These are phyloP conservation scores for Lasioglossum malachurum DNA, from an alignment of 2,888 invertebrate genomes.

Conservation along the genomic window DNA sequence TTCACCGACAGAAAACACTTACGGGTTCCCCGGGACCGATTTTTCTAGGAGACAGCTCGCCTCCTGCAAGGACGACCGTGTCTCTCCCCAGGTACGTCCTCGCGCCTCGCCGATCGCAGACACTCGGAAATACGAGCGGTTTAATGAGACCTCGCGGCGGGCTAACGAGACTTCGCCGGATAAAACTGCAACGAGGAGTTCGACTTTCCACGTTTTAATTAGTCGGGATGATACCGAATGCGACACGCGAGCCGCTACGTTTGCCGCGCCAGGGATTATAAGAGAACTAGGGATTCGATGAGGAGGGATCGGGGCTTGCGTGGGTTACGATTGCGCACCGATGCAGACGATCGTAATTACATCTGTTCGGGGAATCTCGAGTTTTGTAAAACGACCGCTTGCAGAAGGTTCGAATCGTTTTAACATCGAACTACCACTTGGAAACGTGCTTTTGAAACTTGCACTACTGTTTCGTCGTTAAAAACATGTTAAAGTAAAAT, in stretches of 20 bases:
- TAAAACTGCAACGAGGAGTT: neutral
- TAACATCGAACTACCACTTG: neutral
- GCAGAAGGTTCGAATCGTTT: neutral
- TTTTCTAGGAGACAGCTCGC: neutral
- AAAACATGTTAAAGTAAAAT: too few relatives aligned
- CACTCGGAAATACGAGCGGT: neutral
- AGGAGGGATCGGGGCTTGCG: neutral
- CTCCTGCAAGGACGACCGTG: neutral
- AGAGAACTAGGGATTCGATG: neutral
- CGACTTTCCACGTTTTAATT: neutral
- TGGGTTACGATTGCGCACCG: neutral
- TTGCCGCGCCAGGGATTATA: neutral
- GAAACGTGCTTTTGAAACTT: neutral
- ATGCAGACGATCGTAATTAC: neutral
- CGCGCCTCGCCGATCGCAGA: neutral
- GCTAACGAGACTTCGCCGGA: neutral
- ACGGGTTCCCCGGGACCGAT: neutral
- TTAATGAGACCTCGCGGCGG: constrained; percentile 2
- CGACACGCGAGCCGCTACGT: neutral
- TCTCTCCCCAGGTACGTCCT: neutral
- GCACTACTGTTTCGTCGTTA: too few relatives aligned
- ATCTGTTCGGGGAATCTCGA: neutral
- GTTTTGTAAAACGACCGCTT: neutral
- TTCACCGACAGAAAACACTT: neutral
- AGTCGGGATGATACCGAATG: neutral